Conservation (phyloP, 2,888 invertebrate species). For the Nowickia ferox region DNA sequence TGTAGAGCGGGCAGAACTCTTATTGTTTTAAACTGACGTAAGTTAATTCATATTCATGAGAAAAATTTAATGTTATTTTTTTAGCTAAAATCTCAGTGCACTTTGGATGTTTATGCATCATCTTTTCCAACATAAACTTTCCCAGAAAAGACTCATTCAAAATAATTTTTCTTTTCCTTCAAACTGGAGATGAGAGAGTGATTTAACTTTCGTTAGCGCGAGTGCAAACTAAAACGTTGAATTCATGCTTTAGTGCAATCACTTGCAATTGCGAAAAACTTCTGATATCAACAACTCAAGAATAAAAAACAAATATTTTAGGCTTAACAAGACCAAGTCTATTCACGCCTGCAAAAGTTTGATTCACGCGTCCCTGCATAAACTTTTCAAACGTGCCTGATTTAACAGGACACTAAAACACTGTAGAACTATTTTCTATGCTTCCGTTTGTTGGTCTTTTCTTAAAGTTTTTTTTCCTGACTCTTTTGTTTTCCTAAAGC, state of each 20-base stretch:
- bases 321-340: no score
- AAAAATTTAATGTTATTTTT: no score
- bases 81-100: background rate
- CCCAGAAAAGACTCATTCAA: constrained; percentile 31
- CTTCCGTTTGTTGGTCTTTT: constrained; percentile 33
- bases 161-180: constrained; percentile 27
- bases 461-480: background rate
- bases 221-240: background rate
- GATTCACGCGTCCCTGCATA: background rate
- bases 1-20: no score
- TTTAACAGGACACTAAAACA: constrained; percentile 50
- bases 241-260: no score
- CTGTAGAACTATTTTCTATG: constrained; percentile 8
- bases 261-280: no score
- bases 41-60: no score
- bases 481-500: constrained; percentile 22
- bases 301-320: no score
- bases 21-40: no score
- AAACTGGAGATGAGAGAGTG: background rate
- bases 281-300: no score
- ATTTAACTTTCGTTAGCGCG: background rate
- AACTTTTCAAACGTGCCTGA: constrained; percentile 39
- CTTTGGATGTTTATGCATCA: background rate
- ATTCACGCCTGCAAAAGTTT: background rate
- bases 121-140: background rate